phyloP scores from a whole-genome alignment of 2,888 invertebrate species.

The Apodemia hepburni region DNA sequence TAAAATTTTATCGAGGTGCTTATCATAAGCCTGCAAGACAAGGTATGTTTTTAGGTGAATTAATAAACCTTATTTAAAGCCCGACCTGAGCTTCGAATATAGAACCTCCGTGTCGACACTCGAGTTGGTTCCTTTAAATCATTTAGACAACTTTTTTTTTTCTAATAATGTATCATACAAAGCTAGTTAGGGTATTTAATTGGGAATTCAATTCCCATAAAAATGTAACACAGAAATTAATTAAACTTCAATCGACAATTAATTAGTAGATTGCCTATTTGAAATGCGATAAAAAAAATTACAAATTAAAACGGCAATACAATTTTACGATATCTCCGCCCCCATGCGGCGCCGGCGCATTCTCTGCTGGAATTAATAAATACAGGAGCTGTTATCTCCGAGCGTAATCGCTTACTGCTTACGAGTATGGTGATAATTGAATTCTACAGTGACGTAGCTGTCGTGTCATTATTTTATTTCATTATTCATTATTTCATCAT shows the following conservation, averaged over 20 bases:
- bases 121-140: too few species aligned
- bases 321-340: conserved; percentile 17
- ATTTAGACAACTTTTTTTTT: too few species aligned
- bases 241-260: conserved; percentile 2
- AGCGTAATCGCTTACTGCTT: conserved; percentile 15
- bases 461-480: conserved; percentile 14
- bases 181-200: too few species aligned
- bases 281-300: conserved; percentile 6
- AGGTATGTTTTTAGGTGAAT: too few species aligned
- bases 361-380: conserved; percentile 6
- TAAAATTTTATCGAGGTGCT: too few species aligned
- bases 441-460: conserved; percentile 15
- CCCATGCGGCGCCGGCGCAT: conserved; percentile 19
- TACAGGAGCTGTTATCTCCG: conserved; percentile 20
- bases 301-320: conserved; percentile 17
- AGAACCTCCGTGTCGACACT: too few species aligned
- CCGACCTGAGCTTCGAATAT: too few species aligned
- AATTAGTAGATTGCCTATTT: conserved; percentile 2
- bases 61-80: too few species aligned
- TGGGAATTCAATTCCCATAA: neutral
- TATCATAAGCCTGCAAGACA: too few species aligned
- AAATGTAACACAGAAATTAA: neutral
- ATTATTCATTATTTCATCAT: neutral
- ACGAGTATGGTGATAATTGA: conserved; percentile 22
- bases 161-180: too few species aligned